Evolutionary conservation across 2,797 vertebrate species (phyloP), one percentile per base, ranked within the genome.

Genomic region (Lithobates sylvaticus): DNA sequence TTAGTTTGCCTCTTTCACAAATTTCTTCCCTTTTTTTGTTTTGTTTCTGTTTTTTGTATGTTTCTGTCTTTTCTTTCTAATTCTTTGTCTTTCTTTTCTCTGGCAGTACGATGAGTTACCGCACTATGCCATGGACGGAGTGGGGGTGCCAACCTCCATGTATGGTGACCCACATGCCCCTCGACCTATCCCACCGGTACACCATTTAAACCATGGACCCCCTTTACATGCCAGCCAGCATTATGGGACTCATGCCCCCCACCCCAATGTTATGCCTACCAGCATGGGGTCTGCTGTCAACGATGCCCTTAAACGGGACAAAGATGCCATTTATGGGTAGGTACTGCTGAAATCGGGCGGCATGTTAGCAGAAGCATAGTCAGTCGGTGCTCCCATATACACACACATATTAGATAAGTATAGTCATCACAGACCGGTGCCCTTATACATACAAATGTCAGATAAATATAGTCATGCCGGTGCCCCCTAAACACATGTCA

Each of bases 261-360:
- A 99, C 92, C 97, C 98, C 78, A 99, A 99, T 95, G 98, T 99
- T 92, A 99, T 99, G 98, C 97, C 98, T 94, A 97, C 94, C 91
- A 97, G 97, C 95, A 99, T 99, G 98, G 98, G 98, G 93, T 99
- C 98, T 83, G 98, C 98, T 96, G 98, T 99, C 96, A 99, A 99
- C 95, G 98, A 99, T 93, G 98, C 98, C 94, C 95, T 99, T 95
- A 99, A 99, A 95, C 95, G 98, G 95, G 98, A 99, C 96, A 99
- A 99, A 95, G 98, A 99, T 95, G 97, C 98, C 90, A 99, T 99
- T 95, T 99, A 99, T 91, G 98, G 98, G 98, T 99, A 97, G 94
- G 96, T 94, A 91, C 90, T 32, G 29, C 90, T 32, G n/a, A 18
- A 73, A 10, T 3, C 47, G 72, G 32, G 54, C 76, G 71, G 71